These are phyloP conservation scores for Austrofundulus limnaeus DNA, from an alignment of 2,113 vertebrate genomes.

Conservation along the genomic window DNA sequence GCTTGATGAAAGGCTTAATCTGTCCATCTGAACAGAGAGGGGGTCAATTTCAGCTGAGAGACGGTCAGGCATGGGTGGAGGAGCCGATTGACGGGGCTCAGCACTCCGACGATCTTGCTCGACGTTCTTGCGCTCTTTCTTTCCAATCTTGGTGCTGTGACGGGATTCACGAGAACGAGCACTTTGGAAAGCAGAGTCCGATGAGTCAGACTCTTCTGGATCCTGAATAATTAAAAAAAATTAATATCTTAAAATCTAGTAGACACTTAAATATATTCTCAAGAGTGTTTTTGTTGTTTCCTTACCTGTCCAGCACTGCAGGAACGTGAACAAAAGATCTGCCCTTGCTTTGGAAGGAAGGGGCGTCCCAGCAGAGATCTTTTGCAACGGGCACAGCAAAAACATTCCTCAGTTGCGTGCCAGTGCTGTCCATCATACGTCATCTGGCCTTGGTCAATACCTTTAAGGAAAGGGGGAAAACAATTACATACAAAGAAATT, in stretches of 20 bases:
- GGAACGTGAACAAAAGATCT: conserved; percentile 96
- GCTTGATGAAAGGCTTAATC: conserved; percentile 86
- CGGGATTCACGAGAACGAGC: conserved; percentile 93
- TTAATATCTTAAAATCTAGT: background rate
- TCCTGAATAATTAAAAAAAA: conserved; percentile 69
- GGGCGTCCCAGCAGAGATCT: conserved; percentile 95
- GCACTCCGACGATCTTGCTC: conserved; percentile 66
- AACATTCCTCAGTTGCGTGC: conserved; percentile 96
- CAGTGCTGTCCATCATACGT: conserved; percentile 97
- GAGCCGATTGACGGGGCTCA: conserved; percentile 71
- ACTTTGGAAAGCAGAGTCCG: conserved; percentile 95
- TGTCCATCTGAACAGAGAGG: conserved; percentile 92
- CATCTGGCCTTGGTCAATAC: conserved; percentile 99
- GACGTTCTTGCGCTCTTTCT: conserved; percentile 83
- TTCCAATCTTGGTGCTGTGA: conserved; percentile 91
- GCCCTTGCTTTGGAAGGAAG: conserved; percentile 95
- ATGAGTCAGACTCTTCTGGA: conserved; percentile 93
- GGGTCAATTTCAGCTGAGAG: conserved; percentile 91
- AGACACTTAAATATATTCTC: background rate
- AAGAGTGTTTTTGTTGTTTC: background rate
- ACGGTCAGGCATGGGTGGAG: conserved; percentile 82
- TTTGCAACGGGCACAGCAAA: conserved; percentile 95
- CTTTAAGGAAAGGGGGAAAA: conserved; percentile 65
- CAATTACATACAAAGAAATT: background rate
- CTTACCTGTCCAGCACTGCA: conserved; percentile 89